Base-by-base conservation (phyloP, 2,888 invertebrate genomes). In the Tipula lateralis region DNA sequence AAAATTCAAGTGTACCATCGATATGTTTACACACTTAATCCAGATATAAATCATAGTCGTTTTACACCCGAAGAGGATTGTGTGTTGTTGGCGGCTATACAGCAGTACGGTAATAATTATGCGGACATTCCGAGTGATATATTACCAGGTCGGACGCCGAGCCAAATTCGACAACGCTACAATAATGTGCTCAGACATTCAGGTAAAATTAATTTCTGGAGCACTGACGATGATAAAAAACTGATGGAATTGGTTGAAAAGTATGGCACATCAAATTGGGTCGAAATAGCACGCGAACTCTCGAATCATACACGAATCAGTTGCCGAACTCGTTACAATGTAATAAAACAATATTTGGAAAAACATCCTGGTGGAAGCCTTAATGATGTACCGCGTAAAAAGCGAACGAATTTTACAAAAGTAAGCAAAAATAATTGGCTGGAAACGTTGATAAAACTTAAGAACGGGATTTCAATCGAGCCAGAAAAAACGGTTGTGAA, bases 11-110 rank as follows among this genome's bases (percentile, higher is more conserved):
- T 95, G 12, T 94, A 95, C 87, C 44, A 84, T 50, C 84, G 91
- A 9, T 93, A 91, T 89, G 89, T 85, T 1, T 91, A 91, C 86
- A 89, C 89, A 85, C 86, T 91, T 7, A 91, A 91, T 83, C 89
- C 91, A 1, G 87, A 88, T n/a, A 87, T 91, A 29, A 91, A 91
- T 84, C 93, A 92, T 87, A 93, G 94, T 0, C 90, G 92, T 86
- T 96, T 95, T 87, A 91, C 93, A 0, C 89, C 91, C 0, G 93
- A 92, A 85, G 95, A 96, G 89, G 95, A 95, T 88, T 88, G 92
- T 9, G 91, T 93, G 1, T 89, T 96, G 29, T 87, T 93, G n/a
- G 91, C 93, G 7, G 93, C 93, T 85, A 90, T 93, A 0, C 89
- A 92, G 81, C 92, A 92, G 86, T 94, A 92, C 88, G 94, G 94